Percentiles rank a stretch among this genome's conserved stretches.
Evolutionary conservation across 2,113 vertebrate species (phyloP).

Genomic region (Onychostruthus taczanowskii): DNA sequence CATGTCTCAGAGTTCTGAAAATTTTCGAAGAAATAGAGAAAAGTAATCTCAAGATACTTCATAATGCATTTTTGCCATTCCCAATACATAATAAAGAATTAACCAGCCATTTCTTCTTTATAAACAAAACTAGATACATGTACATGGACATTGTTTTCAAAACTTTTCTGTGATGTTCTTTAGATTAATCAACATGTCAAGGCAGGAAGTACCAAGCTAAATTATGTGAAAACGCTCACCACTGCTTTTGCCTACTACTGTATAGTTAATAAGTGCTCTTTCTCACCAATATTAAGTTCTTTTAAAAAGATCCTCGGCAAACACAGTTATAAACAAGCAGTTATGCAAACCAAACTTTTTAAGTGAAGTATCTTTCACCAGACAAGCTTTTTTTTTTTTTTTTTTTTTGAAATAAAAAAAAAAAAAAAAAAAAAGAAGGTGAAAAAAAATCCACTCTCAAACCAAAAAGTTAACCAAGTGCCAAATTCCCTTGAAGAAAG

Average conservation of each 20-base stretch:
- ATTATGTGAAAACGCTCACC: neutral
- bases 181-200: neutral
- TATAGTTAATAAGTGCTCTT: neutral
- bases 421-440: neutral
- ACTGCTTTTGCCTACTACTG: neutral
- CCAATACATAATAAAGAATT: neutral
- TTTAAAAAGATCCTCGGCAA: neutral
- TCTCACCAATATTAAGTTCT: neutral
- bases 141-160: neutral
- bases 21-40: neutral
- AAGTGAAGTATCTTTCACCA: neutral
- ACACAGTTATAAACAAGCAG: neutral
- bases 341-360: neutral
- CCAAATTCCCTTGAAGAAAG: neutral
- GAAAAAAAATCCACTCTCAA: neutral
- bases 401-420: too few species aligned
- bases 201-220: neutral
- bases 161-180: neutral
- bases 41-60: neutral
- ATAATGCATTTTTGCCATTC: neutral
- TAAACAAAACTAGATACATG: neutral
- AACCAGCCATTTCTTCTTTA: neutral
- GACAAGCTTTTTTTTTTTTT: neutral
- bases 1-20: neutral
- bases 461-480: neutral